Conservation (phyloP, 1,140 invertebrate species). For the Meloidogyne exigua region DNA sequence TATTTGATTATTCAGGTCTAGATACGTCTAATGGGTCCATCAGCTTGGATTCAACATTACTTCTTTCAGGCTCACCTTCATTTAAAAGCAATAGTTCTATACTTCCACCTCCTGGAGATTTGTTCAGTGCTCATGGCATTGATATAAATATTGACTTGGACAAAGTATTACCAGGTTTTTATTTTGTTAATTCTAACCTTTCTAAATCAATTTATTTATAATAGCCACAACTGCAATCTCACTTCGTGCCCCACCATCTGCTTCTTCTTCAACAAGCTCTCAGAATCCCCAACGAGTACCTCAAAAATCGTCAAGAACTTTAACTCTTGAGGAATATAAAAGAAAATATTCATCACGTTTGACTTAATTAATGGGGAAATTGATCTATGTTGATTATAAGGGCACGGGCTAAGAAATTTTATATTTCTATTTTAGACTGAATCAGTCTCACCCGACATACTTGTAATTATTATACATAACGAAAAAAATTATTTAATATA, state of each 20-base stretch:
- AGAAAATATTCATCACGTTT: not conserved
- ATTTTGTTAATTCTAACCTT: too few species aligned
- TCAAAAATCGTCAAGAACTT: slow-evolving; percentile 25
- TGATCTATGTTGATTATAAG: too few species aligned
- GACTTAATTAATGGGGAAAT: slow-evolving; percentile 7
- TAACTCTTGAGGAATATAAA: slow-evolving; percentile 40
- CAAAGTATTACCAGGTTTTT: slow-evolving; percentile 35
- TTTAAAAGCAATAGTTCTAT: not conserved
- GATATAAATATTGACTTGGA: slow-evolving; percentile 36
- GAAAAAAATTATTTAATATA: not conserved
- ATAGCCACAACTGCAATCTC: slow-evolving; percentile 4
- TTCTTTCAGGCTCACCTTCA: slow-evolving; percentile 3
- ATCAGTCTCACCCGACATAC: not conserved
- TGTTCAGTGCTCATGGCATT: slow-evolving; percentile 39
- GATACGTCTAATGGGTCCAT: not conserved
- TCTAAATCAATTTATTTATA: not conserved
- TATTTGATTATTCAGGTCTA: not conserved
- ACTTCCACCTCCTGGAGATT: slow-evolving; percentile 11
- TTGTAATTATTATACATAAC: too few species aligned
- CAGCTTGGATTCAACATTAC: not conserved
- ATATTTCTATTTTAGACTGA: slow-evolving; percentile 1
- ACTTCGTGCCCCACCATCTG: slow-evolving; percentile 19
- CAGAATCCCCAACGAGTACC: not conserved
- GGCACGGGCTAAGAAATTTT: slow-evolving; percentile 20
- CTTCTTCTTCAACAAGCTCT: not conserved